Evolutionary conservation across 2,888 invertebrate species (phyloP).

Genomic region (Lymantria dispar): DNA sequence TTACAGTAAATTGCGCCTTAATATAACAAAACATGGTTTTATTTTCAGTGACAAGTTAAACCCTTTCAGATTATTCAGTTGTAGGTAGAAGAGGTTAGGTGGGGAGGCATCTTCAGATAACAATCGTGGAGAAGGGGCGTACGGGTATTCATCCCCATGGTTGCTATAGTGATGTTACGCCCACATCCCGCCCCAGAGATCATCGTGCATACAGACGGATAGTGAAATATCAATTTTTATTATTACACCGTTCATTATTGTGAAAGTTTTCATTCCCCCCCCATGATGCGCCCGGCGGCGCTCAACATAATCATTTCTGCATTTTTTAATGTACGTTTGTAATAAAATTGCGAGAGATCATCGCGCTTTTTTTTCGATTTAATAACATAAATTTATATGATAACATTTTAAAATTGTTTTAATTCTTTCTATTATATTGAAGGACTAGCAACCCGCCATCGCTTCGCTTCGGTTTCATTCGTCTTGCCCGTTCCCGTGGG

Average conservation of each 20-base stretch:
- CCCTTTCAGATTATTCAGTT: constrained; percentile 72
- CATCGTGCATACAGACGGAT: constrained; percentile 65
- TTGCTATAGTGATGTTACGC: constrained; percentile 72
- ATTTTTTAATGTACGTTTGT: background rate
- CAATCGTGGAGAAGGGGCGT: constrained; percentile 75
- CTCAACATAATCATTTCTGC: background rate
- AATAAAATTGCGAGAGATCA: background rate
- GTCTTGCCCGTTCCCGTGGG: too few species aligned
- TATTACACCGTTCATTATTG: constrained; percentile 74
- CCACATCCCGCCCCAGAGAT: constrained; percentile 67
- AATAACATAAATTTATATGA: too few species aligned
- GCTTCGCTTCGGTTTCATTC: too few species aligned
- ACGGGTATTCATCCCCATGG: constrained; percentile 61
- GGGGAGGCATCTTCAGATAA: constrained; percentile 73
- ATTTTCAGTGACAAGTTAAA: constrained; percentile 50
- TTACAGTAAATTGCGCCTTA: constrained; percentile 35
- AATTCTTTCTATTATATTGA: too few species aligned
- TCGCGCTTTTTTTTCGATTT: background rate
- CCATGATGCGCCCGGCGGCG: constrained; percentile 32
- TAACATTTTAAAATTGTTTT: too few species aligned
- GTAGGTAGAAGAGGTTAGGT: constrained; percentile 65
- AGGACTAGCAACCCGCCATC: too few species aligned
- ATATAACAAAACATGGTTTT: constrained; percentile 39
- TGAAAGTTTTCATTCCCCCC: constrained; percentile 55
- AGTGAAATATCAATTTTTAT: constrained; percentile 77